Percentiles rank a stretch among this genome's conserved stretches.
These are phyloP conservation scores for Caenorhabditis zanzibari DNA, from an alignment of 2,888 invertebrate species.

Conservation along the genomic window DNA sequence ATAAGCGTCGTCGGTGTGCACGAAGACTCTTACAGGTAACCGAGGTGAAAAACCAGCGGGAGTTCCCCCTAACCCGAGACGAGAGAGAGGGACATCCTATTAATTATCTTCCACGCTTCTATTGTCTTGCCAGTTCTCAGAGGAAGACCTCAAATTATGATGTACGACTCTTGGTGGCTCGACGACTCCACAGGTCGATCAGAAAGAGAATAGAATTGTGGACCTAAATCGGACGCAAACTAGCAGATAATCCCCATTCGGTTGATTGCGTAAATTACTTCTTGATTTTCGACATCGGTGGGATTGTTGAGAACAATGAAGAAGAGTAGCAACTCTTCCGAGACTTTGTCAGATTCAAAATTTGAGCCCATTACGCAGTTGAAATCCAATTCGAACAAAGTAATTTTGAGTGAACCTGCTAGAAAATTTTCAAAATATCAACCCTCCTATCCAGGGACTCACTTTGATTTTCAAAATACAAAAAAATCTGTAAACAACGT, in stretches of 20 bases:
- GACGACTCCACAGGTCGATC: slow-evolving; percentile 48
- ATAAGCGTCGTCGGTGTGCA: slow-evolving; percentile 38
- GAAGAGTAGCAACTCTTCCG: slow-evolving; percentile 1
- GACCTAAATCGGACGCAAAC: slow-evolving; percentile 49
- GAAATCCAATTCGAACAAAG: too few relatives aligned
- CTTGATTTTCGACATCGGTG: slow-evolving; percentile 33
- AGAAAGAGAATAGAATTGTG: slow-evolving; percentile 13
- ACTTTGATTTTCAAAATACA: neutral
- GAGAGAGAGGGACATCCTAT: slow-evolving; percentile 49
- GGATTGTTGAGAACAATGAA: slow-evolving; percentile 33
- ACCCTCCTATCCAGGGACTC: neutral
- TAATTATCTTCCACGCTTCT: slow-evolving; percentile 64
- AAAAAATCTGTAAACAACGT: slow-evolving; percentile 9
- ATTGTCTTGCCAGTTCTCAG: slow-evolving; percentile 43
- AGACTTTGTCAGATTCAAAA: neutral
- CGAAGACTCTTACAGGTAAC: slow-evolving; percentile 52
- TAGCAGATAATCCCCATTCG: slow-evolving; percentile 63
- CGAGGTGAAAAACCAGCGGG: slow-evolving; percentile 59
- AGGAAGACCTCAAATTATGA: slow-evolving; percentile 59
- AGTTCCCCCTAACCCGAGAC: neutral
- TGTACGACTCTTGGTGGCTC: slow-evolving; percentile 38
- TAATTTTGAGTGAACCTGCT: neutral
- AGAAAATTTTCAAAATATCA: neutral
- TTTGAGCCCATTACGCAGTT: neutral
- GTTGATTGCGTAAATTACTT: slow-evolving; percentile 67